Percentiles rank a stretch among this genome's conserved stretches.
Evolutionary conservation across 2,797 vertebrate species (phyloP).

Genomic region (Mormyrops boulengeri): DNA sequence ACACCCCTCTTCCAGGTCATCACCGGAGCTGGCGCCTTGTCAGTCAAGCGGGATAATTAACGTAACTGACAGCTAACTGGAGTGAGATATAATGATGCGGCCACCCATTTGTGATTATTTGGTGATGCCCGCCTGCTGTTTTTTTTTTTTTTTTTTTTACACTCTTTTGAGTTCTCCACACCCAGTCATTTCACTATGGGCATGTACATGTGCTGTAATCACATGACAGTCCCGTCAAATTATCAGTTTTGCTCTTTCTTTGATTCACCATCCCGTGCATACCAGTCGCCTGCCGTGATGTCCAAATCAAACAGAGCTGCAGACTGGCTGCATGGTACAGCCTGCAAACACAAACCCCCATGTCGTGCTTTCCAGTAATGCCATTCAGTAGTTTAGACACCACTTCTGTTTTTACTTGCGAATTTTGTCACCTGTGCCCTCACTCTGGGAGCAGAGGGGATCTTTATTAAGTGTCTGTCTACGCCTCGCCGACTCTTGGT

Average conservation of each 20-base stretch:
- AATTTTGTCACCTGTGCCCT: neutral
- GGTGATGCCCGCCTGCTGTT: neutral
- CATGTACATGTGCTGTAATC: neutral
- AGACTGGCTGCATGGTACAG: neutral
- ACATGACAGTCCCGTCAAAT: neutral
- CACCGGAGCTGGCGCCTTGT: neutral
- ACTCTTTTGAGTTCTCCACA: neutral
- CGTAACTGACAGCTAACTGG: neutral
- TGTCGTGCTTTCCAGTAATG: neutral
- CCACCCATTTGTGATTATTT: neutral
- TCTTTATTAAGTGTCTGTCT: neutral
- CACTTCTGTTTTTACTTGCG: neutral
- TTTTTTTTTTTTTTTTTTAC: neutral
- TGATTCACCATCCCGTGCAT: neutral
- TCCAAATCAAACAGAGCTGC: neutral
- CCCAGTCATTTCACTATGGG: neutral
- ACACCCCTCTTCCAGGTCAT: neutral
- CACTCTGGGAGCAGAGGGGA: neutral
- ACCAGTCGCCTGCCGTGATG: neutral
- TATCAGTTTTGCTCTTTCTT: neutral
- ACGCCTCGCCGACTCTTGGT: neutral
- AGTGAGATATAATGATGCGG: neutral
- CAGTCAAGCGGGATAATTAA: neutral
- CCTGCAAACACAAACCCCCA: neutral
- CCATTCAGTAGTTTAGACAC: neutral